Percentiles rank a stretch among this genome's conserved stretches.
phyloP scores from a whole-genome alignment of 2,113 vertebrate genomes.

The Siphamia tubifer region DNA sequence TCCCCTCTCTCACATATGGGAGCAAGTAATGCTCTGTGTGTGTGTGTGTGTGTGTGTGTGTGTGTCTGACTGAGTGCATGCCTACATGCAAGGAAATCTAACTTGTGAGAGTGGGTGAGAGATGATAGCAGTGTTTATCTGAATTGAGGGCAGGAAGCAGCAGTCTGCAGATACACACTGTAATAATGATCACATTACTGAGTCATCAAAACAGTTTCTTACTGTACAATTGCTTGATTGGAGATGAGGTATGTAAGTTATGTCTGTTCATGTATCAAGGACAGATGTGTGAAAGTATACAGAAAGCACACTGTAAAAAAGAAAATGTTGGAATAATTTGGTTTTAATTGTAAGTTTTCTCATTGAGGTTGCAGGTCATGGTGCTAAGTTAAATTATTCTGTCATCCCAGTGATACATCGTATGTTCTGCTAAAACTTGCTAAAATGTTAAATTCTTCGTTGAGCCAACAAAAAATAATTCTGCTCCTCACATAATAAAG shows the following conservation, averaged over 20 bases:
- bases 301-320: no score
- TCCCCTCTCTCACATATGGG: constrained; percentile 70
- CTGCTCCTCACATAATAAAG: no score
- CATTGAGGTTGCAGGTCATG: no score
- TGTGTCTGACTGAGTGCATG: constrained; percentile 10
- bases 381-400: no score
- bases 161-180: constrained; percentile 6
- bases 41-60: no score
- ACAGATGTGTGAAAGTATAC: background rate
- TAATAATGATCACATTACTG: constrained; percentile 21
- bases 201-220: constrained; percentile 8
- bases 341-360: no score
- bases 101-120: constrained; percentile 43
- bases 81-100: constrained; percentile 27
- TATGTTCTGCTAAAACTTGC: no score
- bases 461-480: no score
- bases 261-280: background rate
- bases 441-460: no score
- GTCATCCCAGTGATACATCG: no score
- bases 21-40: constrained; percentile 55
- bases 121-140: constrained; percentile 58
- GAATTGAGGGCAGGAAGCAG: constrained; percentile 37
- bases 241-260: background rate
- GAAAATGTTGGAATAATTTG: no score
- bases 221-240: background rate